Base-by-base conservation (phyloP, 2,888 invertebrate species). In the Polietes domitor region DNA sequence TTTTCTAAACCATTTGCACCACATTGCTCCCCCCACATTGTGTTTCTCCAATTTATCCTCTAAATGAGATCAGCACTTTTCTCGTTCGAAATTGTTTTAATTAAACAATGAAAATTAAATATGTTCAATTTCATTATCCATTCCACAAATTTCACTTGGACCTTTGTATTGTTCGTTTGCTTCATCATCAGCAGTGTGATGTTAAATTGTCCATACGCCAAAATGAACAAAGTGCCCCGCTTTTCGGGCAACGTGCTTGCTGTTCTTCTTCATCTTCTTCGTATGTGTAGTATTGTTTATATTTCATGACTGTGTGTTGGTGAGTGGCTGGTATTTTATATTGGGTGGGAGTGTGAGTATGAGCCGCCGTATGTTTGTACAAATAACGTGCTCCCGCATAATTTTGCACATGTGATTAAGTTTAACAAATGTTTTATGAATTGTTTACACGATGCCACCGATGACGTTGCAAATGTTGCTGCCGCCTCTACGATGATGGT, bases 381-480 rank as follows among this genome's bases (percentile, higher is more conserved):
- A 77, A 72, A 58, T 55, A 80, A 70, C 72, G 65, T 77, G 80
- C 81, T 81, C 83, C 81, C 83, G 81, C 83, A 84, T 81, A 84
- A 84, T 84, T 78, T 75, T 81, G 74, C 75, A 78, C 83, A 81
- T 84, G 81, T 81, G 81, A 81, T 84, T 84, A 81, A 81, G 81
- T 84, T 84, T 84, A 81, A 65, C 81, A 74, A 84, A 78, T 75
- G 65, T 81, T 84, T 78, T 81, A 78, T 81, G 50, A 76, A 76
- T 84, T 81, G 77, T 81, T 72, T 75, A 68, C 75, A 84, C 72
- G 77, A 81, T 41, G 65, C 65, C 63, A 63, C 37, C 41, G 41
- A 65, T 63, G 65, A 65, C 41, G 41, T 9, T 65, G 65, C 65
- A 37, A 41, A 41, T 65, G 65, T 2, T 41, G 65, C 1, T 9